Conservation (phyloP, 2,113 vertebrate genomes). For the Podiceps cristatus region DNA sequence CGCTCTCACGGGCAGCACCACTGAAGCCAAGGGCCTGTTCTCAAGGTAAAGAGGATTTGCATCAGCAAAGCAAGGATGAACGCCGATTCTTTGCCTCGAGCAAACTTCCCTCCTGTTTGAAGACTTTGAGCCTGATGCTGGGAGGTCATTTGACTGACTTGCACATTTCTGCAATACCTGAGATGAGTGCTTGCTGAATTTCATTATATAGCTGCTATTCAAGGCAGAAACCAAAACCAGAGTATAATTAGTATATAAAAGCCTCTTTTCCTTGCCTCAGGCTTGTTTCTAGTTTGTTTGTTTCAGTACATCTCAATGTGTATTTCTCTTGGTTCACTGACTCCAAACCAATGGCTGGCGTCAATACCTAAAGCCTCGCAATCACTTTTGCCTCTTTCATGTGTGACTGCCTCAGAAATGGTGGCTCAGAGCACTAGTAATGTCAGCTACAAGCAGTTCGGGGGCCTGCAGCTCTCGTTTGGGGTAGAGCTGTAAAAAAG, state of each 20-base stretch:
- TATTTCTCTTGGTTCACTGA: conserved; percentile 52
- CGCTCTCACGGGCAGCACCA: accelerated
- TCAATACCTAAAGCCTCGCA: not conserved
- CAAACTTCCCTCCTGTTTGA: conserved; percentile 1
- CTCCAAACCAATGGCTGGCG: conserved; percentile 49
- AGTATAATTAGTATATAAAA: conserved; percentile 53
- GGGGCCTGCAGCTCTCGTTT: not conserved
- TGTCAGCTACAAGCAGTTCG: not conserved
- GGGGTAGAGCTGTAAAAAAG: not conserved
- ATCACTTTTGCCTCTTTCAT: conserved; percentile 3
- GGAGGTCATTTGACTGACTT: conserved; percentile 29
- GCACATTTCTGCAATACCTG: conserved; percentile 17
- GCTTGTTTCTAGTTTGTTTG: conserved; percentile 54
- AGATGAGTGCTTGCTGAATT: conserved; percentile 16
- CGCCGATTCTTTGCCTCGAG: not conserved
- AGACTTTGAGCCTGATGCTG: not conserved
- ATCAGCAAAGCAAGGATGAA: conserved; percentile 29
- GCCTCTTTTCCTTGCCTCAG: conserved; percentile 46
- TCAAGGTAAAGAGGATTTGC: conserved; percentile 1
- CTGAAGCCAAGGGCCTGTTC: not conserved
- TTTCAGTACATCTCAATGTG: conserved; percentile 56
- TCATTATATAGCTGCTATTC: conserved; percentile 22
- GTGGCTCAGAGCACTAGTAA: not conserved
- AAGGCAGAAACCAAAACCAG: conserved; percentile 17
- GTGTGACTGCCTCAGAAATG: not conserved